These are phyloP conservation scores for Fragum fragum DNA, from an alignment of 2,888 invertebrate genomes.

Conservation along the genomic window DNA sequence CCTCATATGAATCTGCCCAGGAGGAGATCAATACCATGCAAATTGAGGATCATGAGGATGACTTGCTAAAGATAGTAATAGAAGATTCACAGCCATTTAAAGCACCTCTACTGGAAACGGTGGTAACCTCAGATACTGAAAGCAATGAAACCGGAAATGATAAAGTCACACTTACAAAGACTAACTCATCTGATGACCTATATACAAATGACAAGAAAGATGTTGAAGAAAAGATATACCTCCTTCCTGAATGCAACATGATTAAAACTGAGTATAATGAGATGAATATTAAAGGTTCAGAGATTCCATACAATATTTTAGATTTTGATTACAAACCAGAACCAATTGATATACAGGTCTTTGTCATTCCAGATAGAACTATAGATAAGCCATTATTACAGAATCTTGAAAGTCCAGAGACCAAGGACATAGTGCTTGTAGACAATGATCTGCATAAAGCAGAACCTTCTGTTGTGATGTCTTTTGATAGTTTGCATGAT, in stretches of 20 bases:
- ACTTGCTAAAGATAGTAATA: conserved; percentile 52
- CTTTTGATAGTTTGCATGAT: not conserved
- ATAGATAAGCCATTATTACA: conserved; percentile 18
- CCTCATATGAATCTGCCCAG: not conserved
- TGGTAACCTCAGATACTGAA: conserved; percentile 35
- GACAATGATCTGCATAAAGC: not conserved
- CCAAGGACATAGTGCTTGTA: conserved; percentile 10
- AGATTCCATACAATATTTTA: conserved; percentile 28
- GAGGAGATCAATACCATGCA: not conserved
- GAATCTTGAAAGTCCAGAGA: not conserved
- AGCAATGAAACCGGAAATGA: not conserved
- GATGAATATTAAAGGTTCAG: not conserved
- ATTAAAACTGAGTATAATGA: conserved; percentile 36
- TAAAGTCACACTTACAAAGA: not conserved
- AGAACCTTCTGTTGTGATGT: conserved; percentile 5
- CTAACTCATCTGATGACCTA: conserved; percentile 46
- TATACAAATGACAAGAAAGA: conserved; percentile 28
- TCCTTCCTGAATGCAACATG: conserved; percentile 55
- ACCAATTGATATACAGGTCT: conserved; percentile 58
- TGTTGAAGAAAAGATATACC: conserved; percentile 27
- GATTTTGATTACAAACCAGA: conserved; percentile 33
- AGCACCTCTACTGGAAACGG: conserved; percentile 60
- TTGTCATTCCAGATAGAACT: conserved; percentile 50
- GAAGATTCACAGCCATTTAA: conserved; percentile 62
- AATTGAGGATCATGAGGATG: conserved; percentile 41